Evolutionary conservation across 2,888 invertebrate species (phyloP), one percentile per base, ranked within the genome.

Genomic region (Lacanobia wlatinum): DNA sequence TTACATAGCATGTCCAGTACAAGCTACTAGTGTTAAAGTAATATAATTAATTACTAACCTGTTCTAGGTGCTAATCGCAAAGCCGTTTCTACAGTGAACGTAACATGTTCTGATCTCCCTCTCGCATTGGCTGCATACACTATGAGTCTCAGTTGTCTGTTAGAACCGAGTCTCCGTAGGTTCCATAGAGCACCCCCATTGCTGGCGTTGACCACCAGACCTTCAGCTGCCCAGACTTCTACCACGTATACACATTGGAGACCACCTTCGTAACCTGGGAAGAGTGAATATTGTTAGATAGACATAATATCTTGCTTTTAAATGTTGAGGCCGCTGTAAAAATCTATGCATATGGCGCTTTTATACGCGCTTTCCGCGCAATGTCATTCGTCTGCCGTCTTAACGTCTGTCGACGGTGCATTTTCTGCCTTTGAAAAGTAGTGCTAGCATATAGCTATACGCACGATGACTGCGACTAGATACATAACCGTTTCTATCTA

Each of bases 81-180:
- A 3, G 95, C 92, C 5, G 96, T 96, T 83, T 94, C 94, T 2
- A 95, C 94, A 14, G 92, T 92, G 53, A 95, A 91, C 0, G 87
- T 87, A 0, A 98, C 96, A 16, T 97, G 96, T 72, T 98, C 98
- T 70, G 98, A 98, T 85, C 97, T 97, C 28, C 99, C 99, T 86
- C 98, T 98, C 16, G 97, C 97, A 92, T 99, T 99, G 14, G 97
- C 97, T 1, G 98, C 98, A 91, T 98, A 98, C 48, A 99, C 97
- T 76, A 97, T 96, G 91, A 99, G 97, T 85, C 97, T 97, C 74
- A 99, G 97, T 62, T 97, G 97, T 81, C 97, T 97, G 55, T 98
- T 98, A 0, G 98, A 97, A 73, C 98, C 98, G 67, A 99, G 95
- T 62, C 97, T 97, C 84, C 97, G 97, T 0, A 98, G 97, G 71